phyloP scores from a whole-genome alignment of 2,888 invertebrate genomes.

The Cataglyphis livida region DNA sequence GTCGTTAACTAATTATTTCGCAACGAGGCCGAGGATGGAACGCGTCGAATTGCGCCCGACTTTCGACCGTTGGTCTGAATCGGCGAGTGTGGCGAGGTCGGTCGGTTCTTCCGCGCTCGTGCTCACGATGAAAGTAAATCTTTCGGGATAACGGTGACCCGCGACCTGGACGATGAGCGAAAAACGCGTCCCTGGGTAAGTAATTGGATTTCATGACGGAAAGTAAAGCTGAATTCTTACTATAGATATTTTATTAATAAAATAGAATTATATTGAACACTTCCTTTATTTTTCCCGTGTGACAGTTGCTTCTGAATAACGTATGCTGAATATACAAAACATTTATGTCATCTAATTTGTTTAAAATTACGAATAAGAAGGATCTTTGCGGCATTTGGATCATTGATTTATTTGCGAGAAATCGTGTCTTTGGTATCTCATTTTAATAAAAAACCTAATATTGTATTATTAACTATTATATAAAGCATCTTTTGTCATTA shows the following conservation, averaged over 20 bases:
- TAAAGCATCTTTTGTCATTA: neutral
- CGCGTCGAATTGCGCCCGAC: conserved; percentile 61
- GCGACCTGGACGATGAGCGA: conserved; percentile 31
- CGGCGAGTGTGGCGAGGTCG: conserved; percentile 41
- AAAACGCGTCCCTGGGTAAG: conserved; percentile 37
- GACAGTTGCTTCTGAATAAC: conserved; percentile 3
- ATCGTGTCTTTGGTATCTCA: neutral
- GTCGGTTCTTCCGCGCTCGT: conserved; percentile 33
- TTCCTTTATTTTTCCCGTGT: conserved; percentile 16
- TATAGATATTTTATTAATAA: conserved; percentile 44
- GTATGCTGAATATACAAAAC: neutral
- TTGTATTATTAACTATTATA: neutral
- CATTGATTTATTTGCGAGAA: neutral
- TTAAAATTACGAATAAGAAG: neutral
- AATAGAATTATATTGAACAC: conserved; percentile 30
- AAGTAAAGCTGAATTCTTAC: conserved; percentile 46
- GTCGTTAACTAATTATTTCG: conserved; percentile 81
- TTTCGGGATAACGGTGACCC: conserved; percentile 46
- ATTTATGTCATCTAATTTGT: neutral
- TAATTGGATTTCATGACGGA: conserved; percentile 46
- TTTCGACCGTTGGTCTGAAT: conserved; percentile 62
- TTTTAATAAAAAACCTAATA: neutral
- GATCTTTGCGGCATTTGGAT: neutral
- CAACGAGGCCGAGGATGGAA: conserved; percentile 22
- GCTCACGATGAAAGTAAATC: conserved; percentile 47